Evolutionary conservation across 2,797 vertebrate genomes (phyloP).

Genomic region (Trichosurus vulpecula): DNA sequence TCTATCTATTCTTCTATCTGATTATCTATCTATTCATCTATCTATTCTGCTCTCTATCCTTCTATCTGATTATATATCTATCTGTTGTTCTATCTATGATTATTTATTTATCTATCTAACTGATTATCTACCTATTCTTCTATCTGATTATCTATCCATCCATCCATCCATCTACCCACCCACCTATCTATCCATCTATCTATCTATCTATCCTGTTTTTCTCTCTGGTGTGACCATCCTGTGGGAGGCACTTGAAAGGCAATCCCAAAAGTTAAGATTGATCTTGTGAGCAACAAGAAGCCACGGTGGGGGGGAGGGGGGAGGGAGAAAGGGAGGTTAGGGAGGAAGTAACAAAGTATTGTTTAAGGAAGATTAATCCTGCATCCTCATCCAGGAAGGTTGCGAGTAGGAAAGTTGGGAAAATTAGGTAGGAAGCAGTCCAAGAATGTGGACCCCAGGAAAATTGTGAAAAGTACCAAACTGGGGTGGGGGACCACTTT

Average conservation of each 20-base stretch:
- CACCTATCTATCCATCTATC: not conserved
- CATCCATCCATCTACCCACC: too few species aligned
- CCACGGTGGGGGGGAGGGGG: fast-evolving
- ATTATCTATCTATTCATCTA: too few species aligned
- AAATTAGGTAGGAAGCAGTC: not conserved
- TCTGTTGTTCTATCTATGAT: too few species aligned
- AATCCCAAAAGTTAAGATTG: not conserved
- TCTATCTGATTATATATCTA: too few species aligned
- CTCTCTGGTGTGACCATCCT: not conserved
- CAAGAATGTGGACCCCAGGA: not conserved
- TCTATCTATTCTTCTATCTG: too few species aligned
- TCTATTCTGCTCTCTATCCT: too few species aligned
- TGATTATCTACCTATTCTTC: too few species aligned
- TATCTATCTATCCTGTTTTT: not conserved
- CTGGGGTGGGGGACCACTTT: not conserved
- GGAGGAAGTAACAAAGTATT: not conserved
- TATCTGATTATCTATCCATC: not conserved
- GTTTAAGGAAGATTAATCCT: not conserved
- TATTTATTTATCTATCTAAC: too few species aligned
- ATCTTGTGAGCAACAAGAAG: not conserved
- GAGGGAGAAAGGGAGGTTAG: too few species aligned
- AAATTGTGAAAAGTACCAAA: not conserved
- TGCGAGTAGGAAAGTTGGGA: not conserved
- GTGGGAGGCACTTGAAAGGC: not conserved
- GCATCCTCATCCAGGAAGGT: not conserved